Evolutionary conservation across 2,888 invertebrate genomes (phyloP).

Genomic region (Cybosia mesomella): DNA sequence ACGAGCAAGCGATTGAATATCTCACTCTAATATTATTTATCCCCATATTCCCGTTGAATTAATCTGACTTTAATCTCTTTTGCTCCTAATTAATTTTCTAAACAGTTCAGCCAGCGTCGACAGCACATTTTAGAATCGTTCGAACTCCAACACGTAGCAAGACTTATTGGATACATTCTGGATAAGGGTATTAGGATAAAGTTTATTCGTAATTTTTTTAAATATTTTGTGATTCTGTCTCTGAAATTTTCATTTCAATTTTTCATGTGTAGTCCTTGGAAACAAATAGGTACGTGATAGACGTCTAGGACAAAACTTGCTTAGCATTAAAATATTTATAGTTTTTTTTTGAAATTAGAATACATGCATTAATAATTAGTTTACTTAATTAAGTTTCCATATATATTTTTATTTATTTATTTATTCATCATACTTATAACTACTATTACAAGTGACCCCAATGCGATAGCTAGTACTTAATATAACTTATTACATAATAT

Average conservation of each 20-base stretch:
- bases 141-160: slow-evolving; percentile 37
- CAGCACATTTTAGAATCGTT: slow-evolving; percentile 43
- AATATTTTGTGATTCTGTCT: not conserved
- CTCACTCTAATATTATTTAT: not conserved
- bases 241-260: not conserved
- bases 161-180: slow-evolving; percentile 41
- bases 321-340: too few relatives aligned
- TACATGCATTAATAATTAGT: too few relatives aligned
- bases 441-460: too few relatives aligned
- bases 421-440: too few relatives aligned
- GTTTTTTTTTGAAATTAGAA: too few relatives aligned
- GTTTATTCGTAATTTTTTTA: not conserved
- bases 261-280: not conserved
- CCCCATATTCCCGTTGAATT: not conserved
- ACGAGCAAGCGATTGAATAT: not conserved
- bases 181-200: not conserved
- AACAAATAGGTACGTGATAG: not conserved
- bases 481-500: too few relatives aligned
- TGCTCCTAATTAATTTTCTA: slow-evolving; percentile 3
- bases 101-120: slow-evolving; percentile 21
- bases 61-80: not conserved
- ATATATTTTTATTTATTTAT: too few relatives aligned
- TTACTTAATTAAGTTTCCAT: too few relatives aligned
- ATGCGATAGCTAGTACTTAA: too few relatives aligned
- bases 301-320: too few relatives aligned